A percentile compares a stretch with the other conserved stretches of the same genome.
Conservation (phyloP, 2,888 invertebrate species). For the Hirtodrosophila histrioides region DNA sequence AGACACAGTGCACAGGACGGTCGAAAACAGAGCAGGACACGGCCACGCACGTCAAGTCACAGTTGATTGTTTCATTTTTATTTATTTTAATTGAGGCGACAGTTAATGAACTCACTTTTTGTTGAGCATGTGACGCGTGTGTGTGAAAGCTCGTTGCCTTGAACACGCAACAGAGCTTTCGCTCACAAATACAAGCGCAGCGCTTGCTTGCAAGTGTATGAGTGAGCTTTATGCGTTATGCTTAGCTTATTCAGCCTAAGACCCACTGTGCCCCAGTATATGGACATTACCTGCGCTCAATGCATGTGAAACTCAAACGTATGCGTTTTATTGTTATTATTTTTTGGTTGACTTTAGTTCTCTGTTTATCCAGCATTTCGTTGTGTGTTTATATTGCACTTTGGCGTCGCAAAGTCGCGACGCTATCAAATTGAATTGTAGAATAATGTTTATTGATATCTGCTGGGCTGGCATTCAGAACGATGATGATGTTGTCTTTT, state of each 20-base stretch:
- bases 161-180: too few species aligned
- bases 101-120: background rate
- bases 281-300: conserved; percentile 9
- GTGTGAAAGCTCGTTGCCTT: too few species aligned
- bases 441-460: conserved; percentile 51
- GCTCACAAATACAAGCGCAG: too few species aligned
- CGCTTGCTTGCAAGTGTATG: too few species aligned
- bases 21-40: conserved; percentile 4
- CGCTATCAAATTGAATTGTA: conserved; percentile 36
- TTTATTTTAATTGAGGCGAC: conserved; percentile 53
- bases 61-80: too few species aligned
- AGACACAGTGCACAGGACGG: conserved; percentile 33
- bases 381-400: conserved; percentile 58
- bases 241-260: too few species aligned
- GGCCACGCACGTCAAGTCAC: background rate
- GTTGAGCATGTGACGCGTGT: too few species aligned
- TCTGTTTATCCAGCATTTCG: conserved; percentile 40
- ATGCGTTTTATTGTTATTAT: conserved; percentile 5
- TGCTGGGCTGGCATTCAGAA: conserved; percentile 12
- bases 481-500: background rate
- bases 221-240: too few species aligned
- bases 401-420: conserved; percentile 41
- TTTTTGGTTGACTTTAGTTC: conserved; percentile 12
- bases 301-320: conserved; percentile 25
- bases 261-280: too few species aligned